Evolutionary conservation across 2,888 invertebrate genomes (phyloP), one percentile per base, ranked within the genome.

Genomic region (Phlogophora meticulosa): DNA sequence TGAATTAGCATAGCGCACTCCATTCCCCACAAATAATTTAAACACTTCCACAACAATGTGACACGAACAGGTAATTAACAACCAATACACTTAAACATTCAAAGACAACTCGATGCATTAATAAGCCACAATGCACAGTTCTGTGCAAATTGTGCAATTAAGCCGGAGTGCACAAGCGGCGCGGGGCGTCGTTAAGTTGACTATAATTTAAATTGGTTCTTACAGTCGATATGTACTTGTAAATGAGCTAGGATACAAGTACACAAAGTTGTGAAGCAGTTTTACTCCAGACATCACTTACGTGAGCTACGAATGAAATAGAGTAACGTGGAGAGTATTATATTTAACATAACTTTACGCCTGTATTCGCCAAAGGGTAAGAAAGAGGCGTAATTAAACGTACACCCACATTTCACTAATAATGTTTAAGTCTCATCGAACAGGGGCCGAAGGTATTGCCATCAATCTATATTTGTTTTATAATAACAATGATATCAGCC

Each of bases 181-280:
- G 72, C 64, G 68, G 66, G 74, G 74, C 81, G 81, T 82, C 83
- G 80, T 83, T 83, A 79, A 83, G 81, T 84, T 84, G 82, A 85
- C 87, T 84, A 84, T 87, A 87, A 87, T 87, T 83, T 87, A 87
- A 87, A 87, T 85, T 84, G 82, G 80, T 82, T 78, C 81, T 72
- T 76, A 78, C 71, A 76, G 70, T 76, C 80, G 83, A 83, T 83
- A 83, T 77, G 76, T 83, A 75, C 78, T 80, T 76, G 82, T 81
- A 78, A 81, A 80, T 75, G 81, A 76, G 65, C 80, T 70, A 65
- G 70, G 67, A 71, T 78, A 81, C 81, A 79, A 72, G 61, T 73
- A 67, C 81, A 76, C 70, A 66, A 49, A 75, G 81, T 75, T 80
- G 83, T 79, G 69, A 78, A 75, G 76, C 61, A 79, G 78, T 84